Evolutionary conservation across 1,140 invertebrate genomes (phyloP).

Genomic region (Lutraria rhynchaena): DNA sequence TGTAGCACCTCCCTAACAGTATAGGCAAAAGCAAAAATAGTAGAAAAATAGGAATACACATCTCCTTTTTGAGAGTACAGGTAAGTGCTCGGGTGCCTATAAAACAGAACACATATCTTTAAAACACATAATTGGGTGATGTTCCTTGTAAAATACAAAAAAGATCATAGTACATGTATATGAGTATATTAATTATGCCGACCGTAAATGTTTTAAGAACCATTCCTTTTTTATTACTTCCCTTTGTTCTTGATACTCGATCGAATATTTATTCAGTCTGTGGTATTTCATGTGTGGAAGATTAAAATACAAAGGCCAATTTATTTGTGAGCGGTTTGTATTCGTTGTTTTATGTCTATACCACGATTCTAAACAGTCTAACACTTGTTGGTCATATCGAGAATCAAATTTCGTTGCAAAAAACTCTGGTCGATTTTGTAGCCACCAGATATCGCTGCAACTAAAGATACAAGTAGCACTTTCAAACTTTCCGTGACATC

Average conservation of each 20-base stretch:
- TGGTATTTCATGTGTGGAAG: slow-evolving; percentile 58
- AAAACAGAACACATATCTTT: no score
- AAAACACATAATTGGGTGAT: no score
- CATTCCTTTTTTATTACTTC: slow-evolving; percentile 19
- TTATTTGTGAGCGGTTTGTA: not conserved
- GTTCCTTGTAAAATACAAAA: no score
- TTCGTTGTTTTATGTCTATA: slow-evolving; percentile 25
- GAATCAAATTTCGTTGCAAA: slow-evolving; percentile 77
- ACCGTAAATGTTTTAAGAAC: not conserved
- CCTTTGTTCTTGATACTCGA: no score
- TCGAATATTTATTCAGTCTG: not conserved
- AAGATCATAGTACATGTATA: no score
- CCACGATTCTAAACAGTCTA: slow-evolving; percentile 74
- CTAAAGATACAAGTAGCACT: slow-evolving; percentile 28
- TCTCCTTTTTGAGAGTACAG: no score
- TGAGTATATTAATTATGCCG: no score
- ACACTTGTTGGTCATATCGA: slow-evolving; percentile 63
- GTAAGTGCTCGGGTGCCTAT: no score
- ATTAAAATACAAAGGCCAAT: slow-evolving; percentile 53
- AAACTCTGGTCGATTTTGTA: slow-evolving; percentile 67
- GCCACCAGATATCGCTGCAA: slow-evolving; percentile 70
- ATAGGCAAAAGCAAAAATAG: no score
- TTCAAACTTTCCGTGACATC: slow-evolving; percentile 31
- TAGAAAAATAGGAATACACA: no score
- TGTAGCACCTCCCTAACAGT: no score